Base-by-base conservation (phyloP, 2,113 vertebrate genomes). In the Oreochromis aureus region DNA sequence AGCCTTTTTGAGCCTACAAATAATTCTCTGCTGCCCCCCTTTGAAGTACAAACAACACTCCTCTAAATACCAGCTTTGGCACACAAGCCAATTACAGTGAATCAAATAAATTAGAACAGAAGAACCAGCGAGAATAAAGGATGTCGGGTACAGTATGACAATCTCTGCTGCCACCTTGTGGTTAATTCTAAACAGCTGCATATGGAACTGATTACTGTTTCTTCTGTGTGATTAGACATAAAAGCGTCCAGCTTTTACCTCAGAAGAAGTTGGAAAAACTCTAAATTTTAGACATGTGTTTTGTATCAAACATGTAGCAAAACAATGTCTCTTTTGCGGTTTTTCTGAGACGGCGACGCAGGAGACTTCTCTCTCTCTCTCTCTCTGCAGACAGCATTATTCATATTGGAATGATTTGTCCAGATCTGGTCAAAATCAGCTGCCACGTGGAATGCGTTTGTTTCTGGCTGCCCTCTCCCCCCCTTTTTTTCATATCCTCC, bases 141-240 rank as follows among this genome's bases (percentile, higher is more conserved):
- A 39, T 66, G 30, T 11, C 24, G 13, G 12, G 3, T n/a, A 13
- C 22, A 44, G 16, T 22, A 18, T 36, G 2, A 2, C 19, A 13
- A 53, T 16, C 82, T 94, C 5, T 91, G 44, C 88, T 90, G 85
- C 90, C 93, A 80, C 27, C 94, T 24, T 34, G 90, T 93, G 94
- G 87, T 79, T 3, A 7, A 11, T 48, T 10, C 11, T 32, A 11
- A 53, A 32, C 5, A 71, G 24, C 15, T 2, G 3, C 86, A 88
- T 58, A 73, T 92, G 91, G 91, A 61, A 54, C 11, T 6, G 19
- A 92, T 90, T 89, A 91, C 34, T 5, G 18, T 15, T 46, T 58
- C 11, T 36, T 48, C 22, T 79, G 3, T 82, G 80, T 44, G 27
- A n/a, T 12, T 24, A 53, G 9, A 83, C 27, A 83, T 32, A 69